These are phyloP conservation scores for Odocoileus virginianus DNA, from an alignment of 2,113 vertebrate species.

Conservation along the genomic window DNA sequence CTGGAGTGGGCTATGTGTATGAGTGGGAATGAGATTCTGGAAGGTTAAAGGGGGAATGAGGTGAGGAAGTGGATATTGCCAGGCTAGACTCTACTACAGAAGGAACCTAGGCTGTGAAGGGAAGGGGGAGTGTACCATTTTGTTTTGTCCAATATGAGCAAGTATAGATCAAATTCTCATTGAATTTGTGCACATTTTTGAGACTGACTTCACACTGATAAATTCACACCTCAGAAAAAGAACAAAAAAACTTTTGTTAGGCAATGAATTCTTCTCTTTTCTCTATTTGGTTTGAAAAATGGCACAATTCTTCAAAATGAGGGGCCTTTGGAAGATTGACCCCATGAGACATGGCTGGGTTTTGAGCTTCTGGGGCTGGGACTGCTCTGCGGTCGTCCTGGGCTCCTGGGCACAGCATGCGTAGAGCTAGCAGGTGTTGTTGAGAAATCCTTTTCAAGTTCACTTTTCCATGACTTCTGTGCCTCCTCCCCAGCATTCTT, in stretches of 20 bases:
- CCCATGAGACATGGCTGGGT: neutral
- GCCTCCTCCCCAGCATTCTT: neutral
- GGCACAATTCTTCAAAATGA: neutral
- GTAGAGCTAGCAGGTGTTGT: rapidly evolving
- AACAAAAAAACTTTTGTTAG: neutral
- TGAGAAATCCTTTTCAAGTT: neutral
- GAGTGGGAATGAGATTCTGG: neutral
- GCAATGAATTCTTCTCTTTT: neutral
- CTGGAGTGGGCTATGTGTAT: neutral
- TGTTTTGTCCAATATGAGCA: neutral
- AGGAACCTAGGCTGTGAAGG: neutral
- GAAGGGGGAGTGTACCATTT: neutral
- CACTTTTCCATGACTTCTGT: neutral
- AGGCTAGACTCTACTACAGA: neutral
- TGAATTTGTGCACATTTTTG: neutral
- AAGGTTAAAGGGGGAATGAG: neutral
- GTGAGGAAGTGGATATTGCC: neutral
- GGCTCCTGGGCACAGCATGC: rapidly evolving
- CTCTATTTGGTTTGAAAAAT: neutral
- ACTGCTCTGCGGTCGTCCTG: rapidly evolving
- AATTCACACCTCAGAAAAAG: neutral
- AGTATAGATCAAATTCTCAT: neutral
- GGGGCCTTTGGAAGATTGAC: neutral
- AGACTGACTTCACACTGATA: neutral
- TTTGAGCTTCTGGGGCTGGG: neutral